Evolutionary conservation across 1,140 invertebrate genomes (phyloP).

Genomic region (Sinella curviseta): DNA sequence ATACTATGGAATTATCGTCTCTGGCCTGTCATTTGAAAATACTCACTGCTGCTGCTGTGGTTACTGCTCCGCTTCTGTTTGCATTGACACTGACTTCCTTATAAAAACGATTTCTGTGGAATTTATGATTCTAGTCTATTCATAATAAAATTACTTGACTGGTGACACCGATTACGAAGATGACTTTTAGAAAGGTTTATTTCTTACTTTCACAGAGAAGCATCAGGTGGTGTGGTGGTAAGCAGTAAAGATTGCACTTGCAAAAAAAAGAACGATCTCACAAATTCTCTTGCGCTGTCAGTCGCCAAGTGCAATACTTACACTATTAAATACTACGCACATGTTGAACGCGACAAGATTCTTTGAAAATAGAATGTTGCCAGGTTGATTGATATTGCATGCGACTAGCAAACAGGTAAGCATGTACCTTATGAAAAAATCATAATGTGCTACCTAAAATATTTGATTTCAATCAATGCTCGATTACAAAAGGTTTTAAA

Average conservation of each 20-base stretch:
- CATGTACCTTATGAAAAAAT: background rate
- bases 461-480: background rate
- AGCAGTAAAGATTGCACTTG: background rate
- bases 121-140: background rate
- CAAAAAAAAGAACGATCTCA: no score
- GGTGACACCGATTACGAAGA: conserved; percentile 20
- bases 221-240: background rate
- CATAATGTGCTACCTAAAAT: background rate
- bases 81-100: conserved; percentile 10
- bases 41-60: background rate
- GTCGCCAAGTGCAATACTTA: no score
- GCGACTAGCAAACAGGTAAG: background rate
- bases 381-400: background rate
- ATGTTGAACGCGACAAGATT: no score
- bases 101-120: conserved; percentile 15
- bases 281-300: no score
- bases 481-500: conserved; percentile 12
- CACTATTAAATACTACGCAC: no score
- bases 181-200: conserved; percentile 9
- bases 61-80: background rate
- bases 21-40: background rate
- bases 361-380: background rate
- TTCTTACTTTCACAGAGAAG: conserved; percentile 22
- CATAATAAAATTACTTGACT: conserved; percentile 16
- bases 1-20: no score